Evolutionary conservation across 2,113 vertebrate genomes (phyloP).

Genomic region (Ictalurus furcatus): DNA sequence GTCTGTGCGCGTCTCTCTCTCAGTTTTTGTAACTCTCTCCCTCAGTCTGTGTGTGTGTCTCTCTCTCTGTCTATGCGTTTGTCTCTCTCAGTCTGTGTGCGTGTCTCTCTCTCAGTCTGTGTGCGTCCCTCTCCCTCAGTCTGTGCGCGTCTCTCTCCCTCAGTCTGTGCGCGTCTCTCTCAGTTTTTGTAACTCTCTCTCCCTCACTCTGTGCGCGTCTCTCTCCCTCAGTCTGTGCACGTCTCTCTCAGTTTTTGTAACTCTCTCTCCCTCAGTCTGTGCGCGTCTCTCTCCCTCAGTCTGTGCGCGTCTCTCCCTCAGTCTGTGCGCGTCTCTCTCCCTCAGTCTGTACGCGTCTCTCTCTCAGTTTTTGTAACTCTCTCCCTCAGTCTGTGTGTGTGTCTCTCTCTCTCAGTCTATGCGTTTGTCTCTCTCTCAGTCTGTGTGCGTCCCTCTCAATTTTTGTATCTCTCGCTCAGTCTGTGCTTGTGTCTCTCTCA

Average conservation of each 20-base stretch:
- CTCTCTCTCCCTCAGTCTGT: not conserved
- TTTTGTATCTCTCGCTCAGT: not conserved
- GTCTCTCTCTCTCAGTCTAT: not conserved
- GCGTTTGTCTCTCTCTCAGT: not conserved
- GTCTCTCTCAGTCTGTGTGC: not conserved
- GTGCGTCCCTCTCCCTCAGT: not conserved
- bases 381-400: not conserved
- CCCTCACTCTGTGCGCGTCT: not conserved
- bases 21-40: too few relatives aligned
- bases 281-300: not conserved
- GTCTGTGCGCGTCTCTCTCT: too few relatives aligned
- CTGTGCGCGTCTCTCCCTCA: not conserved
- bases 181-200: too few relatives aligned
- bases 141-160: not conserved
- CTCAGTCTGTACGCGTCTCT: too few relatives aligned
- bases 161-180: not conserved
- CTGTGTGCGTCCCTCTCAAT: not conserved
- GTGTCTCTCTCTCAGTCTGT: not conserved
- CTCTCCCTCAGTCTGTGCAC: not conserved
- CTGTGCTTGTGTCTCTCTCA: not conserved
- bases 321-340: too few relatives aligned
- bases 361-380: too few relatives aligned
- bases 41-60: not conserved
- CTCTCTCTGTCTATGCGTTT: too few relatives aligned
- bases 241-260: too few relatives aligned